A percentile compares a stretch with the other conserved stretches of the same genome.
Evolutionary conservation across 1,140 invertebrate species (phyloP).

Genomic region (Panagrolaimus sp.): DNA sequence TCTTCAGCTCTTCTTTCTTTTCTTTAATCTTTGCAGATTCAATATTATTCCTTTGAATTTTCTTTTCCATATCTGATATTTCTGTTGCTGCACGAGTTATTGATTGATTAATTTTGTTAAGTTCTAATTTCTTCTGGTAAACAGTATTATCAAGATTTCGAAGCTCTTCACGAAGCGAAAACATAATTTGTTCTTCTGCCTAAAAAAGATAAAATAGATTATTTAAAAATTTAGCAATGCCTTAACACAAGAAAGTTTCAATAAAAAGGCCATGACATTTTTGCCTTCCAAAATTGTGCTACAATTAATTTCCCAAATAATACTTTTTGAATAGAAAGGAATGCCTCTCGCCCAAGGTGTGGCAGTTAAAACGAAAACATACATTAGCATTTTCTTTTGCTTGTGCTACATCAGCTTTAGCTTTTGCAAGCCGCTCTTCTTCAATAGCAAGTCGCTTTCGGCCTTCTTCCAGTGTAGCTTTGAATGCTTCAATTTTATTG

Average conservation of each 20-base stretch:
- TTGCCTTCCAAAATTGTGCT: too few relatives aligned
- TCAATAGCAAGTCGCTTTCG: conserved; percentile 24
- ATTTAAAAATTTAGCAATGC: too few relatives aligned
- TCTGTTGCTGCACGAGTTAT: neutral
- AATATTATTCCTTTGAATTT: neutral
- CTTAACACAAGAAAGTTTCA: neutral
- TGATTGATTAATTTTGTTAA: neutral
- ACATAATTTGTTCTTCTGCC: conserved; percentile 11
- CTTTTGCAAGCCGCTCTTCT: conserved; percentile 32
- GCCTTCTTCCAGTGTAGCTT: conserved; percentile 62
- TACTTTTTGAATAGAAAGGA: too few relatives aligned
- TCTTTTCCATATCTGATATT: neutral
- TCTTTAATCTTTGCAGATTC: neutral
- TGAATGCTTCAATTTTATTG: conserved; percentile 61
- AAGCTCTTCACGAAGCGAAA: neutral
- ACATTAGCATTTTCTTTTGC: conserved; percentile 38
- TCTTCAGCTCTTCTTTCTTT: neutral
- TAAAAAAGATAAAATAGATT: too few relatives aligned
- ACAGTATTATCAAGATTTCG: neutral
- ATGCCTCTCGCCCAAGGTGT: too few relatives aligned
- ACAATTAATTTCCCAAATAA: too few relatives aligned
- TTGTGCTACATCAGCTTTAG: conserved; percentile 28
- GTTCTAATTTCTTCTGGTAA: conserved; percentile 5
- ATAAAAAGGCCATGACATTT: too few relatives aligned
- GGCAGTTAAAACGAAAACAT: conserved; percentile 16